Base-by-base conservation (phyloP, 2,888 invertebrate genomes). In the Amorpha juglandis region DNA sequence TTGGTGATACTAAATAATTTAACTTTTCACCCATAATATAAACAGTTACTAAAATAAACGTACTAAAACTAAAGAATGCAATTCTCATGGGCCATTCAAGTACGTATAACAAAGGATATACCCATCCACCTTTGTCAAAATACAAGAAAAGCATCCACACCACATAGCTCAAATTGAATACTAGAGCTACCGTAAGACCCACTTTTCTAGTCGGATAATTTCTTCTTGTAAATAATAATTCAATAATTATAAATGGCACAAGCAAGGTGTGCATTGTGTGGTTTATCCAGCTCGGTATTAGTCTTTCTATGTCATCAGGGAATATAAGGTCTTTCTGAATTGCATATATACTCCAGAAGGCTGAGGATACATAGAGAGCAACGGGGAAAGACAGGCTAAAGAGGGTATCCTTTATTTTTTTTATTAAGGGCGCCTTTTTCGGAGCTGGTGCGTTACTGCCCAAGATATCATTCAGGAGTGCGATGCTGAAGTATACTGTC, bases 301-400 rank as follows among this genome's bases (percentile, higher is more conserved):
- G 95, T n/a, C 94, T 90, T 79, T 97, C 98, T 64, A 98, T 84
- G 3, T 94, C 94, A 75, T 95, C 95, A 0, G 98, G 98, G 79
- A 97, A 96, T 35, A 99, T 97, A n/a, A 98, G 90, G 76, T 98
- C 97, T 69, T 98, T 95, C 85, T 99, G 97, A 47, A 98, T 94
- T 33, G 95, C 91, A 92, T 97, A 98, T 27, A 99, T 88, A 0
- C 94, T 91, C 99, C 99, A 99, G 86, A 98, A 99, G 3, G 96
- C 95, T 0, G 95, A 74, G n/a, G 96, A 96, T 0, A 98, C 98
- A 90, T 96, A 97, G 86, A 96, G 90, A 6, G 97, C 96, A 1
- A 96, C 80, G 0, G 97, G 96, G 74, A 97, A 97, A 16, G 96
- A 96, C 67, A 97, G 83, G 42, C 95, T 90, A 82, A 96, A 95